Percentiles rank a stretch among this genome's conserved stretches.
Conservation (phyloP, 2,113 vertebrate species). For the Panthera uncia region DNA sequence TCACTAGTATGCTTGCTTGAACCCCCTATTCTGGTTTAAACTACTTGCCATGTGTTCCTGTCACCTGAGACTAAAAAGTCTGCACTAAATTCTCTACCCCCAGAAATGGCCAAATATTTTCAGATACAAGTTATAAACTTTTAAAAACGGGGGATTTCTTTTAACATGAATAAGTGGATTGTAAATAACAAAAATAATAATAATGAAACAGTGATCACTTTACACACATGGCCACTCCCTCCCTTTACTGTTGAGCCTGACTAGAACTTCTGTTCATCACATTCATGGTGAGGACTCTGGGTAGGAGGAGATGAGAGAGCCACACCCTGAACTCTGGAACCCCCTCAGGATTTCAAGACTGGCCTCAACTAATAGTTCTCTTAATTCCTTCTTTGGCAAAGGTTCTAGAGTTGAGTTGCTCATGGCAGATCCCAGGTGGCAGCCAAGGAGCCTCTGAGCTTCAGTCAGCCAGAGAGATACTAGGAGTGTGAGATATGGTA, state of each 20-base stretch:
- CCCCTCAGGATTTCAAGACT: neutral
- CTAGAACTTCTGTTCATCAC: neutral
- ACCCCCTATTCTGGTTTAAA: neutral
- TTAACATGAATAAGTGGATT: neutral
- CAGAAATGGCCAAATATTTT: neutral
- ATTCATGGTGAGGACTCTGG: neutral
- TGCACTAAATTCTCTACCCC: neutral
- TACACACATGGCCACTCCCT: neutral
- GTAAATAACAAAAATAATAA: neutral
- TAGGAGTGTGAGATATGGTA: neutral
- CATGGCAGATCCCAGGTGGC: too few relatives aligned
- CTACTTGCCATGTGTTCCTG: neutral
- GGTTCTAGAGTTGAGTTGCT: accelerated
- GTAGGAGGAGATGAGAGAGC: neutral
- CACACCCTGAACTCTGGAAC: neutral
- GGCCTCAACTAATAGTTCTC: neutral
- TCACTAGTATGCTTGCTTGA: neutral
- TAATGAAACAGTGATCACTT: neutral
- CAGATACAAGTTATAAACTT: neutral
- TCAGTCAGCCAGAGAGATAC: neutral
- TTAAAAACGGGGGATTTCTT: neutral
- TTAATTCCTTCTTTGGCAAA: neutral
- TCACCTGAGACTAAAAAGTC: neutral
- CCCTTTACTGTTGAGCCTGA: neutral
- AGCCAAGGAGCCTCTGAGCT: neutral